Conservation (phyloP, 2,113 vertebrate species). For the Hypanus sabinus region DNA sequence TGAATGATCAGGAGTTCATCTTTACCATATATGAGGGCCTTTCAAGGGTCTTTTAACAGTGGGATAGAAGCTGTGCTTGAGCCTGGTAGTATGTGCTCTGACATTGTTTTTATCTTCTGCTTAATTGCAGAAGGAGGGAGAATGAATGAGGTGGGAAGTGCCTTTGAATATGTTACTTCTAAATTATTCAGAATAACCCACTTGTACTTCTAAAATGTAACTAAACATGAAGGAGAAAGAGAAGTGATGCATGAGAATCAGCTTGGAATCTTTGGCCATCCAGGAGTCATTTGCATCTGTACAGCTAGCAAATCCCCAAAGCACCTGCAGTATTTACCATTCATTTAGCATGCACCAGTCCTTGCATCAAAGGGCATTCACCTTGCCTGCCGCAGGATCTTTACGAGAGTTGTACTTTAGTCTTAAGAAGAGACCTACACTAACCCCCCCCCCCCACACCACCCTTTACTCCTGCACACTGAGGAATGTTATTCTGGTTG, state of each 20-base stretch:
- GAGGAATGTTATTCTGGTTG: not conserved
- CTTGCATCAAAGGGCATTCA: too few species aligned
- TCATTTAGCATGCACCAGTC: not conserved
- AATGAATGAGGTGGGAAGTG: too few species aligned
- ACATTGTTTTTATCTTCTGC: too few species aligned
- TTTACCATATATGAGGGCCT: too few species aligned
- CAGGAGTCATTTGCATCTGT: not conserved
- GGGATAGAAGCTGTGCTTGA: too few species aligned
- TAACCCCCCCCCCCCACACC: too few species aligned
- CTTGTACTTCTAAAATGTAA: not conserved
- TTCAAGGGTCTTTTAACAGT: too few species aligned
- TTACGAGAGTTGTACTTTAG: not conserved
- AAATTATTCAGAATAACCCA: not conserved
- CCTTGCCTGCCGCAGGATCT: not conserved
- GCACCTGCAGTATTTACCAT: not conserved
- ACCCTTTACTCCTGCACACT: not conserved
- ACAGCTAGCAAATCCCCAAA: not conserved
- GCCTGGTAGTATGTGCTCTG: too few species aligned
- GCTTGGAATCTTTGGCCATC: not conserved
- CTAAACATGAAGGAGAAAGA: not conserved
- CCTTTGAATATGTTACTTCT: not conserved
- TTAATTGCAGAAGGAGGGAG: too few species aligned
- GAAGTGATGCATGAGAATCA: not conserved
- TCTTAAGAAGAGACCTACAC: not conserved
- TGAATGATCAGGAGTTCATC: too few species aligned